Conservation (phyloP, 2,113 vertebrate genomes). For the Oreochromis niloticus region DNA sequence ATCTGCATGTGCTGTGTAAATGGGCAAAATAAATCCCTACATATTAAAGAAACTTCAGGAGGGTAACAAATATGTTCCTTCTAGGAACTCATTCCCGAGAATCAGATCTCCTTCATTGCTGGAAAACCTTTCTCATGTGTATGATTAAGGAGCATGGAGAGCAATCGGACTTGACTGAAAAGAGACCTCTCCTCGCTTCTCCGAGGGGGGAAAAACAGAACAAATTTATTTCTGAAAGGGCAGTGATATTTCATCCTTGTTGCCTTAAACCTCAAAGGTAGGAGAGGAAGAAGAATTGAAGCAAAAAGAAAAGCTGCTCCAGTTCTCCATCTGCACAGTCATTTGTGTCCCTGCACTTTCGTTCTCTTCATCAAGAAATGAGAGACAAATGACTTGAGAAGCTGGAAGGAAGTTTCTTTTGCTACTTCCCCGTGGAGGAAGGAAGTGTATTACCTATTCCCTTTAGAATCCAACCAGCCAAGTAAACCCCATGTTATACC, state of each 20-base stretch:
- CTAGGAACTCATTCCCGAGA: background rate
- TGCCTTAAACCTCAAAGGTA: background rate
- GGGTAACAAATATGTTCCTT: background rate
- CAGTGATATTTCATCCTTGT: background rate
- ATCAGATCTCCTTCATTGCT: background rate
- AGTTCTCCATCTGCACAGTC: background rate
- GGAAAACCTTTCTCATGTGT: background rate
- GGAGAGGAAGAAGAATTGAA: background rate
- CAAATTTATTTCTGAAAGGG: background rate
- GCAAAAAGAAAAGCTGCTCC: background rate
- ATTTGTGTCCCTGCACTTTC: slow-evolving; percentile 10
- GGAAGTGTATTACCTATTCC: slow-evolving; percentile 34
- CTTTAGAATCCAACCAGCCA: slow-evolving; percentile 27
- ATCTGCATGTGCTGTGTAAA: background rate
- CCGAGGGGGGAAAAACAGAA: background rate
- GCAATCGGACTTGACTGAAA: background rate
- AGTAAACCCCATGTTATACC: slow-evolving; percentile 42
- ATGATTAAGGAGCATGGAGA: background rate
- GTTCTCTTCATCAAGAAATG: too few relatives aligned
- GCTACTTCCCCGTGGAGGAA: background rate
- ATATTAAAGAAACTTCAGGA: background rate
- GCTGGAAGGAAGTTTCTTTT: slow-evolving; percentile 4
- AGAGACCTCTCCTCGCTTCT: background rate
- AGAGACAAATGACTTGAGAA: slow-evolving; percentile 9
- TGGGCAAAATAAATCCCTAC: background rate